These are phyloP conservation scores for Actinopyga echinites DNA, from an alignment of 53 echinoderm and acorn worm genomes.

Conservation along the genomic window DNA sequence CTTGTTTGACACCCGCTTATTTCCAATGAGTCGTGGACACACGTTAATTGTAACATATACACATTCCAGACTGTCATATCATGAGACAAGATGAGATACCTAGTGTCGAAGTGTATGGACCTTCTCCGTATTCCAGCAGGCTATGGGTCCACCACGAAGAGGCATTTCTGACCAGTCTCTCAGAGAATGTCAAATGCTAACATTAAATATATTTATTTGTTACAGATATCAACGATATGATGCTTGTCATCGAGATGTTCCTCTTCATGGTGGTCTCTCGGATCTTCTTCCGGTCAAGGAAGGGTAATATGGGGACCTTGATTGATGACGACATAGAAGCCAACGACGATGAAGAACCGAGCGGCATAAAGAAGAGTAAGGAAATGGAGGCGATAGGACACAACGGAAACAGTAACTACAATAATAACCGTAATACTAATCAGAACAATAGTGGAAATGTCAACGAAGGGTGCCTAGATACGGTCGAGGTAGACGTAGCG, in stretches of 20 bases:
- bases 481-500: background rate
- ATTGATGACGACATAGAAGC: conserved; percentile 10
- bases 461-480: background rate
- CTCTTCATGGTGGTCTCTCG: conserved; percentile 69
- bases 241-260: conserved; percentile 81
- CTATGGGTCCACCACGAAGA: too few species aligned
- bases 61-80: too few species aligned
- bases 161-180: too few species aligned
- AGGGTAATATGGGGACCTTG: conserved; percentile 57
- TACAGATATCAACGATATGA: conserved; percentile 80
- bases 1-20: too few species aligned
- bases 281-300: conserved; percentile 69
- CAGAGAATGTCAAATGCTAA: background rate
- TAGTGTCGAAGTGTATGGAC: too few species aligned
- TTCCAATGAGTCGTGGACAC: too few species aligned
- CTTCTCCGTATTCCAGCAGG: too few species aligned
- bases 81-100: too few species aligned
- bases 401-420: conserved; percentile 30
- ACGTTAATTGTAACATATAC: too few species aligned
- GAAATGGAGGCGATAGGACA: background rate
- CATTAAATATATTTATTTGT: background rate
- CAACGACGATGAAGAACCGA: background rate
- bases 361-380: background rate
- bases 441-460: background rate
- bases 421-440: conserved; percentile 11